These are phyloP conservation scores for Teleogryllus oceanicus DNA, from an alignment of 2,888 invertebrate species.

Conservation along the genomic window DNA sequence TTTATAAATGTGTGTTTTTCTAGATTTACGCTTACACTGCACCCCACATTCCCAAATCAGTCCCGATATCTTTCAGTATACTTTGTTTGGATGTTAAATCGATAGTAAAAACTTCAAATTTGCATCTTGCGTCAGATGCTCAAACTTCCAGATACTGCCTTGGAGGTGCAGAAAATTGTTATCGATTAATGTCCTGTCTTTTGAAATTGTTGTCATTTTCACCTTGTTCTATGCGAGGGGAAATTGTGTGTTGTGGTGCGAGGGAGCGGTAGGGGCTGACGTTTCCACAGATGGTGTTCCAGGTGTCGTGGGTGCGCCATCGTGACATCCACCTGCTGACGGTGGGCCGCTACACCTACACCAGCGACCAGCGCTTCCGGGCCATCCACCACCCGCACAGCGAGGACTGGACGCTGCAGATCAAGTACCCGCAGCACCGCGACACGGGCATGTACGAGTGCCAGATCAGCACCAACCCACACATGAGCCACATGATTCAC, in stretches of 20 bases:
- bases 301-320: conserved; percentile 90
- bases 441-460: conserved; percentile 91
- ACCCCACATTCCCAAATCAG: too few species aligned
- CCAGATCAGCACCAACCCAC: conserved; percentile 90
- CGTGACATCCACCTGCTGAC: conserved; percentile 86
- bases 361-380: conserved; percentile 85
- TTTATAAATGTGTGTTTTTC: too few species aligned
- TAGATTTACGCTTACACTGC: too few species aligned
- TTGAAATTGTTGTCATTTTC: too few species aligned
- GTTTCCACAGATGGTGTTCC: conserved; percentile 47
- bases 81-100: too few species aligned
- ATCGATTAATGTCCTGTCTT: too few species aligned
- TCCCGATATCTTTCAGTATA: too few species aligned
- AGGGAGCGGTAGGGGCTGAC: conserved; percentile 11
- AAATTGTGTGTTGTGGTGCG: neutral
- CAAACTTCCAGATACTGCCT: too few species aligned
- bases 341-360: conserved; percentile 86
- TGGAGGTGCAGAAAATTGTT: too few species aligned
- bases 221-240: too few species aligned
- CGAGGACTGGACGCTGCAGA: conserved; percentile 89
- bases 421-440: conserved; percentile 86
- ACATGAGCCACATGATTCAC: conserved; percentile 88
- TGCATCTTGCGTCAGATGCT: too few species aligned
- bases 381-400: conserved; percentile 72
- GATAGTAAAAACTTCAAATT: too few species aligned